These are phyloP conservation scores for Anoplius nigerrimus DNA, from an alignment of 2,888 invertebrate species.

Conservation along the genomic window DNA sequence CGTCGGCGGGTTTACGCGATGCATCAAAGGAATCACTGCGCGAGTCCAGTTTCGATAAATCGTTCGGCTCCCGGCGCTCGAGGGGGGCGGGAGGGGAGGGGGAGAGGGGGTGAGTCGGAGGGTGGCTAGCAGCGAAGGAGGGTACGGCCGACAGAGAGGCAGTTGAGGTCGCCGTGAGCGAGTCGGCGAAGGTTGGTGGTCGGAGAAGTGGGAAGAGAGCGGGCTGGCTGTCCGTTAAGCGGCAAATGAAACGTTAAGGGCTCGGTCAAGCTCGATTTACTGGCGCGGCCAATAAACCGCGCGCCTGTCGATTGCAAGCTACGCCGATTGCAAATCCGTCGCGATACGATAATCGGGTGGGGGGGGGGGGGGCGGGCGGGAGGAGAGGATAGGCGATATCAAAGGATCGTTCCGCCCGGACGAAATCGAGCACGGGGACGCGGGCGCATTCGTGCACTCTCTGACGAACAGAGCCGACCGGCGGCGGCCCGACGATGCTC, in stretches of 20 bases:
- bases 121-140: no score
- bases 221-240: constrained; percentile 7
- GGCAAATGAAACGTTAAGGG: constrained; percentile 39
- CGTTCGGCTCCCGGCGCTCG: background rate
- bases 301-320: constrained; percentile 46
- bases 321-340: constrained; percentile 32
- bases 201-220: constrained; percentile 21
- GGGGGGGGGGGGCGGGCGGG: no score
- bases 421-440: constrained; percentile 11
- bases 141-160: no score
- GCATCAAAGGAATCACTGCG: constrained; percentile 14
- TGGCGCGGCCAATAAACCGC: constrained; percentile 40
- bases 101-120: background rate
- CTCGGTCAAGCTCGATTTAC: constrained; percentile 20
- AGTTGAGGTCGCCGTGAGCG: no score
- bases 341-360: constrained; percentile 40
- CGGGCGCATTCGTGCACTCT: constrained; percentile 33
- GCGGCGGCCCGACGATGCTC: background rate
- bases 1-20: background rate
- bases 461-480: constrained; percentile 35
- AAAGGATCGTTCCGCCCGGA: constrained; percentile 40
- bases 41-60: background rate
- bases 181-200: background rate
- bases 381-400: no score
- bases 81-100: constrained; percentile 5